A percentile compares a stretch with the other conserved stretches of the same genome.
These are phyloP conservation scores for Tor tambroides DNA, from an alignment of 2,113 vertebrate genomes.

Conservation along the genomic window DNA sequence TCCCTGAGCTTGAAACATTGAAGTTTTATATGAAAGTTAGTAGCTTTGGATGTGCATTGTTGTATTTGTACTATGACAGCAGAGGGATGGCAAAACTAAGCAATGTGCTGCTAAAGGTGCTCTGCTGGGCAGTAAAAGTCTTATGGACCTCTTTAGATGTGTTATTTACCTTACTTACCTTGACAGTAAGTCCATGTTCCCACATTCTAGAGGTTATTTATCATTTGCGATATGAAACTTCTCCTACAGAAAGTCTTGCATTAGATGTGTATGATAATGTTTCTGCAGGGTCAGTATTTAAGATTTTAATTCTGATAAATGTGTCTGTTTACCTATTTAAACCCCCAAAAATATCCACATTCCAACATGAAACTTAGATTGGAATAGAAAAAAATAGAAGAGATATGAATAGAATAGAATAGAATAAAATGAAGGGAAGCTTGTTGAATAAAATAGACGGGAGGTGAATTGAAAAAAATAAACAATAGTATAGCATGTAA, in stretches of 20 bases:
- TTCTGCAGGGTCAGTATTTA: not conserved
- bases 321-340: not conserved
- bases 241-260: not conserved
- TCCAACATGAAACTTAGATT: not conserved
- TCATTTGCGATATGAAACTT: not conserved
- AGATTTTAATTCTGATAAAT: not conserved
- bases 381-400: not conserved
- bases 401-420: not conserved
- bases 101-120: not conserved
- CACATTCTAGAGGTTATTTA: not conserved
- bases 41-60: not conserved
- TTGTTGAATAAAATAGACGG: not conserved
- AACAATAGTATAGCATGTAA: not conserved
- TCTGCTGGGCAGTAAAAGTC: not conserved
- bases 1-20: no score
- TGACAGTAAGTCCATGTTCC: not conserved
- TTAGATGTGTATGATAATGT: not conserved
- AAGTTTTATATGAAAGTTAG: not conserved
- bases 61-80: not conserved
- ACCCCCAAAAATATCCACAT: not conserved
- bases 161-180: not conserved
- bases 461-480: not conserved
- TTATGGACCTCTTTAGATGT: not conserved
- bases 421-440: not conserved
- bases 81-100: not conserved